Conservation (phyloP, 35 echinoderm and acorn worm genomes). For the Apostichopus japonicus region DNA sequence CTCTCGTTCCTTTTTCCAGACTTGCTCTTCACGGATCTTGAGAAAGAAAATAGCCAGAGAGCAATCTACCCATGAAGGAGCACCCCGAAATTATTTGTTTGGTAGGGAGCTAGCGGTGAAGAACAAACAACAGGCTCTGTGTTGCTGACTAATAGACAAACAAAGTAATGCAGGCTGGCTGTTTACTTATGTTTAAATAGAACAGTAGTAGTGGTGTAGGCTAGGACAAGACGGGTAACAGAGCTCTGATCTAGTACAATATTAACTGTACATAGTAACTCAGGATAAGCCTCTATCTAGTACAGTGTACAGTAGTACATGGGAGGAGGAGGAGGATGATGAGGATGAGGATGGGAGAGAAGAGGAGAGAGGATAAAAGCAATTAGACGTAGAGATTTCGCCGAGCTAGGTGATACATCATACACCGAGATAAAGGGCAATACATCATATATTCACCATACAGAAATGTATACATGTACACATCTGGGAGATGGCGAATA, state of each 20-base stretch:
- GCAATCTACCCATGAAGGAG: slow-evolving; percentile 52
- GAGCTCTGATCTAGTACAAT: not conserved
- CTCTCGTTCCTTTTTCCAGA: slow-evolving; percentile 38
- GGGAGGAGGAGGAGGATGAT: not conserved
- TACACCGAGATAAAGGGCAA: too few species aligned
- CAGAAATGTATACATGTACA: too few species aligned
- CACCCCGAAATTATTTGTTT: slow-evolving; percentile 55
- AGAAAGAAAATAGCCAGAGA: slow-evolving; percentile 54
- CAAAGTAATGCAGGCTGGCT: slow-evolving; percentile 29
- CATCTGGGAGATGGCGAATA: too few species aligned
- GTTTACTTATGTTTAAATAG: slow-evolving; percentile 63
- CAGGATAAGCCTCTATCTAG: not conserved
- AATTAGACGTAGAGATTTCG: too few species aligned
- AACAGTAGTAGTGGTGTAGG: not conserved
- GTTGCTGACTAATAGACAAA: slow-evolving; percentile 64
- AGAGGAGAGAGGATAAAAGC: too few species aligned
- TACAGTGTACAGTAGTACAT: not conserved
- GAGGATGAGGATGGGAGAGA: not conserved
- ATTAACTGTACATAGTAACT: not conserved
- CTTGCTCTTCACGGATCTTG: slow-evolving; percentile 16
- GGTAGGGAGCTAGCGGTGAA: slow-evolving; percentile 49
- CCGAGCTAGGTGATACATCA: too few species aligned
- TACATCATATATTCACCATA: too few species aligned
- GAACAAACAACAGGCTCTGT: slow-evolving; percentile 52
- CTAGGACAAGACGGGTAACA: not conserved